A percentile compares a stretch with the other conserved stretches of the same genome.
Conservation (phyloP, 2,797 vertebrate species). For the Myotis myotis region DNA sequence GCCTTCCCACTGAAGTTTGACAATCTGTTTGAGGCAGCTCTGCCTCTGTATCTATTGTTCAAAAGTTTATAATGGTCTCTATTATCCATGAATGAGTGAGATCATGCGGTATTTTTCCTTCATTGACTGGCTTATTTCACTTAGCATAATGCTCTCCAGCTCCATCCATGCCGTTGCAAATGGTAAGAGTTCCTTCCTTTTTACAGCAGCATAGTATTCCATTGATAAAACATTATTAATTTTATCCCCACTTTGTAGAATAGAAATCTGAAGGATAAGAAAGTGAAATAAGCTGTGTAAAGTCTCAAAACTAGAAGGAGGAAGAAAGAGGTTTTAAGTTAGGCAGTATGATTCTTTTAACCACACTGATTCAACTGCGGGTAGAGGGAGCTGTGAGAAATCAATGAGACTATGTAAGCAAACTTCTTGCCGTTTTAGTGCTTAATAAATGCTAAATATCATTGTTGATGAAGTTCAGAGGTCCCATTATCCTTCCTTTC, state of each 20-base stretch:
- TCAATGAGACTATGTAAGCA: background rate
- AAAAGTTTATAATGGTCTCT: no score
- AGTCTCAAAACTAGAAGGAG: background rate
- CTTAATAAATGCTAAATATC: background rate
- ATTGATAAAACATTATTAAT: background rate
- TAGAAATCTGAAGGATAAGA: background rate
- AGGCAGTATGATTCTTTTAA: background rate
- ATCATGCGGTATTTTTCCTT: no score
- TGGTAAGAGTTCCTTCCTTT: no score
- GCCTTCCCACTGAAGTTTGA: no score
- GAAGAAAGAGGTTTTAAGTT: background rate
- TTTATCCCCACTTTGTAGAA: background rate
- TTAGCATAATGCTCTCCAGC: no score
- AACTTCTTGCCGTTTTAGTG: background rate
- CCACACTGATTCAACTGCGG: rapidly evolving
- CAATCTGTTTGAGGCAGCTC: no score
- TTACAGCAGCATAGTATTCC: no score
- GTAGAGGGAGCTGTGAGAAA: background rate
- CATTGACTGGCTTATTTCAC: no score
- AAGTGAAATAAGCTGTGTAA: background rate
- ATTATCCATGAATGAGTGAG: no score
- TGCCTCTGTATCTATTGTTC: no score
- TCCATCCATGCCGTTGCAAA: no score
- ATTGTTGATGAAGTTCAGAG: background rate
- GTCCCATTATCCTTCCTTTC: background rate